Conservation (phyloP, 2,888 invertebrate genomes). For the Erpobdella octoculata region DNA sequence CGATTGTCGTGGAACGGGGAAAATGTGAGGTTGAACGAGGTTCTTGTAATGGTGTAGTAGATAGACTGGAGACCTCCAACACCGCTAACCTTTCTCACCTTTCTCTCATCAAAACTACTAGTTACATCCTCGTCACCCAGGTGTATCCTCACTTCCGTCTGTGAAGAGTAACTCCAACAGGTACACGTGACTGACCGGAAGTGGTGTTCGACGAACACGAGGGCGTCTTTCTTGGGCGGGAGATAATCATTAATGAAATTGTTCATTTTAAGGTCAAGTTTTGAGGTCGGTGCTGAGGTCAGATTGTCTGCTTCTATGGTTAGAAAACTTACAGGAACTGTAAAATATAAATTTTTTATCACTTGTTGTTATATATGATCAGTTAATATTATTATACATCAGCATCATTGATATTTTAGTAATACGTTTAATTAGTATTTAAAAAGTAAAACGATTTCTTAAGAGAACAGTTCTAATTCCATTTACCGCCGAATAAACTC, state of each 20-base stretch:
- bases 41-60: slow-evolving; percentile 4
- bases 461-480: no score
- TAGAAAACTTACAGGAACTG: neutral
- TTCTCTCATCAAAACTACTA: slow-evolving; percentile 6
- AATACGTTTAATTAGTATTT: no score
- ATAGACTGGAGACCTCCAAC: neutral
- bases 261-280: neutral
- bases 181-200: neutral
- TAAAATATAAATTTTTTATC: neutral
- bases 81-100: neutral
- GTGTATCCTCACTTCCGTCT: neutral
- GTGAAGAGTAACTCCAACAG: neutral
- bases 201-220: neutral
- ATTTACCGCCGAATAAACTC: no score
- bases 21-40: slow-evolving; percentile 8
- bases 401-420: neutral
- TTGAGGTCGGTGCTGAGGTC: neutral
- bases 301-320: neutral
- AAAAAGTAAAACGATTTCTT: no score
- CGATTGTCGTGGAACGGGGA: neutral
- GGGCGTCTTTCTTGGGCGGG: neutral
- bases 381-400: neutral
- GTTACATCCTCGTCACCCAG: neutral
- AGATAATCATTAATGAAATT: neutral
- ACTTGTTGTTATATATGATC: neutral